Evolutionary conservation across 2,888 invertebrate genomes (phyloP), one percentile per base, ranked within the genome.

Genomic region (Crocallis elinguaria): DNA sequence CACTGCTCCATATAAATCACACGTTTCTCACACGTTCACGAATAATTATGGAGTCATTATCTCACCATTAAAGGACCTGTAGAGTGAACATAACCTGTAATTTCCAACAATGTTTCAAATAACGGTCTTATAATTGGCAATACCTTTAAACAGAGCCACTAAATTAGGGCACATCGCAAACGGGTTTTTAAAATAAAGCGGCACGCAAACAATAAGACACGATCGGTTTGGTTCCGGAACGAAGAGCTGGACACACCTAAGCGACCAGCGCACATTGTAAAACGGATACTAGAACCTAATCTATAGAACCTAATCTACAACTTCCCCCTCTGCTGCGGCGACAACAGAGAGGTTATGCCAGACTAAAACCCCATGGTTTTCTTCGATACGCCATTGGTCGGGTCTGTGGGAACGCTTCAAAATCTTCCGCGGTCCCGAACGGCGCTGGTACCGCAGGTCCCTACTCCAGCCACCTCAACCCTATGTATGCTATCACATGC

Each of bases 131-230:
- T 53, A 55, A 52, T 49, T 49, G 41, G 53, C 50, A 58, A 49
- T 45, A 48, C 51, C 30, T 54, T 58, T 43, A 49, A 59, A 57
- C 42, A 60, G 41, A 48, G 39, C 14, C 39, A 48, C 29, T 51
- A 51, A 60, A 57, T 60, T 51, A 57, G 62, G 59, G 48, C 62
- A 62, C 42, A 37, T 43, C 29, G 21, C 39, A 49, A 60, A 62
- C 62, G 32, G 39, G 62, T 55, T 62, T 54, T 51, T 44, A 54
- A 54, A 59, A 57, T 51, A 62, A 57, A 60, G 36, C 46, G 14
- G 49, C 49, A 36, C 48, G 49, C 57, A 27, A 63, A 63, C 62
- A 63, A 63, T 63, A 58, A 56, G 57, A 56, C 58, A 57, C 53
- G 60, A 46, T 57, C 53, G 32, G 46, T 35, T 12, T 38, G 12